These are phyloP conservation scores for Peromyscus aztecus DNA, from an alignment of 2,797 vertebrate species.

Conservation along the genomic window DNA sequence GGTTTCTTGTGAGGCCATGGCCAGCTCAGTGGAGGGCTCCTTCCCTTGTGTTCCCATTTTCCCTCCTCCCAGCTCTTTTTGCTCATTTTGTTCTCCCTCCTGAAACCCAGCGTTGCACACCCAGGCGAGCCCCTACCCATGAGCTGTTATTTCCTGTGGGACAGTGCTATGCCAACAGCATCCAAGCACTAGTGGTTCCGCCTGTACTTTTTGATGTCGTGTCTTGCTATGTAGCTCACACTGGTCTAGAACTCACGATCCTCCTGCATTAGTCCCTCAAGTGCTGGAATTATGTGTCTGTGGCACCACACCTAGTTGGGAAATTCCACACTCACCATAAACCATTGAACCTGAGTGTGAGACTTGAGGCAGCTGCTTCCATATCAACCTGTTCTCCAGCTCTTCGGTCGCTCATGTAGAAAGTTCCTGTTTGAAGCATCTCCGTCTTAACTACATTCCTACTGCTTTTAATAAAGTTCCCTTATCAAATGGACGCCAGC, in stretches of 20 bases:
- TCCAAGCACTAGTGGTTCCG: no score
- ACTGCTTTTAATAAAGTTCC: background rate
- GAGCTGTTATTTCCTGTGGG: background rate
- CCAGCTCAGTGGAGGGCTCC: background rate
- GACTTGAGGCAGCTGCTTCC: background rate
- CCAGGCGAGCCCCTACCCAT: background rate
- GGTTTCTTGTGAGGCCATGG: background rate
- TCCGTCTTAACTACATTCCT: background rate
- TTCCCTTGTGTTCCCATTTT: background rate
- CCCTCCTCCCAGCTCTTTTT: background rate
- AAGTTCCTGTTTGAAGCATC: background rate
- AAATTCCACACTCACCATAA: background rate
- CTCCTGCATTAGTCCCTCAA: no score
- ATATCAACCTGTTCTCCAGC: background rate
- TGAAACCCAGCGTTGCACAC: background rate
- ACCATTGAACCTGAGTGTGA: background rate
- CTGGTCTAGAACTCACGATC: background rate
- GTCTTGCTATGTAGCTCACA: no score
- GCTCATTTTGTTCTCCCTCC: no score
- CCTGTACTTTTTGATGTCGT: no score
- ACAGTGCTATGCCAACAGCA: background rate
- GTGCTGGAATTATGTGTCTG: background rate
- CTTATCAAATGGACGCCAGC: background rate
- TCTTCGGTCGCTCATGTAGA: background rate
- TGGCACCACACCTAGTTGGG: background rate